phyloP scores from a whole-genome alignment of 2,888 invertebrate species.

The Heliothis peltigera region DNA sequence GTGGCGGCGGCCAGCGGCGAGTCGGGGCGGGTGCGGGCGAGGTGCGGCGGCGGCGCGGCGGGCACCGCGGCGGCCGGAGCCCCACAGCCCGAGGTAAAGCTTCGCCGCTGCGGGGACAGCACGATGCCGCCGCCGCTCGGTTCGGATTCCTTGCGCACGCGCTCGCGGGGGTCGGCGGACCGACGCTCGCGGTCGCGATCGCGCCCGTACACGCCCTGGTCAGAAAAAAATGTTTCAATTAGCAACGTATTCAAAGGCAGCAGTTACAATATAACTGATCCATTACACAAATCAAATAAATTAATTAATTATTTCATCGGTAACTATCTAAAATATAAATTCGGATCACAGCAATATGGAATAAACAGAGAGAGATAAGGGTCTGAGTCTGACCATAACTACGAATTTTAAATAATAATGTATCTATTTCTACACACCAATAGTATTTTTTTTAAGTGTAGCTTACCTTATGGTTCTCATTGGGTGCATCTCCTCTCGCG shows the following conservation, averaged over 20 bases:
- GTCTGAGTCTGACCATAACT: no score
- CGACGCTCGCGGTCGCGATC: conserved; percentile 84
- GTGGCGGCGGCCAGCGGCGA: conserved; percentile 76
- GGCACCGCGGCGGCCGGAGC: conserved; percentile 89
- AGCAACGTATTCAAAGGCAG: no score
- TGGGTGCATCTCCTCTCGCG: conserved; percentile 87
- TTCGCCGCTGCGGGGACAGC: conserved; percentile 95
- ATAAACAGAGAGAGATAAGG: no score
- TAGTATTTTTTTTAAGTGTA: not conserved
- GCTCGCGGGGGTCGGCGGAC: conserved; percentile 92
- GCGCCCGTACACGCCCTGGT: conserved; percentile 78
- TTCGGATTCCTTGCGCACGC: conserved; percentile 95
- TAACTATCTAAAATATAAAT: no score
- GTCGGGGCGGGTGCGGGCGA: conserved; percentile 90
- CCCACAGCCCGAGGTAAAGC: conserved; percentile 96
- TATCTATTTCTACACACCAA: not conserved
- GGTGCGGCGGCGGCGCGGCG: conserved; percentile 73
- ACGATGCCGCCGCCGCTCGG: conserved; percentile 91
- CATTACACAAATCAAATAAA: no score
- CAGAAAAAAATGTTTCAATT: no score
- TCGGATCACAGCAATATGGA: no score
- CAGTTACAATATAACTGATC: no score
- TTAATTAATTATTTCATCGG: no score
- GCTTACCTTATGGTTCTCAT: conserved; percentile 88
- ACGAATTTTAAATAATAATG: no score